Base-by-base conservation (phyloP, 1,140 invertebrate species). In the Diachasmimorpha longicaudata region DNA sequence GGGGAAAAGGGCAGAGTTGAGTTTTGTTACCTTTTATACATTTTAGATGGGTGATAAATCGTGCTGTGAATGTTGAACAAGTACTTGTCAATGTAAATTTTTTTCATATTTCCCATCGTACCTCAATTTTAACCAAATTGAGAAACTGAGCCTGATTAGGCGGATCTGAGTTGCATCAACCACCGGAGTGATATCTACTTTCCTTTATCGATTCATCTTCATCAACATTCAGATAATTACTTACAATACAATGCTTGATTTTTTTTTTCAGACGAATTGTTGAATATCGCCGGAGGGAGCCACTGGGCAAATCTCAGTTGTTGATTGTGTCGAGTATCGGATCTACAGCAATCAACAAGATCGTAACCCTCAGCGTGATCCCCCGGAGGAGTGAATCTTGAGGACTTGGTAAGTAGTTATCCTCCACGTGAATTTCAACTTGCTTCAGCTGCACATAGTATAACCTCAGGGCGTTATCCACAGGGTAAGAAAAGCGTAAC, bases 391-490 rank as follows among this genome's bases (percentile, higher is more conserved):
- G 55, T 69, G 72, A 83, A 82, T 78, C 81, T 83, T 79, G 80
- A 84, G 82, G 78, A 84, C 82, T 84, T 84, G 58, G 81, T 79
- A 83, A 84, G 82, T 83, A 82, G 82, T 83, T 72, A 25, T 48
- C 42, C n/a, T 55, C 48, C 48, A 55, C 48, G 19, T 55, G 48
- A 21, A 55, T 48, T 55, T 55, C 48, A 55, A 55, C 48, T 55
- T 55, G 48, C 48, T 55, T 55, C 19, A 55, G 5, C 70, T 46
- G 42, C 46, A 52, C 21, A 48, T 19, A 21, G 19, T 10, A 72
- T 46, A 55, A 48, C 52, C 44, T 72, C 44, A 19, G 23, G 42
- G 42, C 52, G 55, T 37, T 72, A 23, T 42, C 39, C 39, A 42
- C 39, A 13, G 39, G 39, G 39, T 55, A 19, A 55, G 48, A 55